These are phyloP conservation scores for Aphelocoma californica DNA, from an alignment of 2,797 vertebrate species.

Conservation along the genomic window DNA sequence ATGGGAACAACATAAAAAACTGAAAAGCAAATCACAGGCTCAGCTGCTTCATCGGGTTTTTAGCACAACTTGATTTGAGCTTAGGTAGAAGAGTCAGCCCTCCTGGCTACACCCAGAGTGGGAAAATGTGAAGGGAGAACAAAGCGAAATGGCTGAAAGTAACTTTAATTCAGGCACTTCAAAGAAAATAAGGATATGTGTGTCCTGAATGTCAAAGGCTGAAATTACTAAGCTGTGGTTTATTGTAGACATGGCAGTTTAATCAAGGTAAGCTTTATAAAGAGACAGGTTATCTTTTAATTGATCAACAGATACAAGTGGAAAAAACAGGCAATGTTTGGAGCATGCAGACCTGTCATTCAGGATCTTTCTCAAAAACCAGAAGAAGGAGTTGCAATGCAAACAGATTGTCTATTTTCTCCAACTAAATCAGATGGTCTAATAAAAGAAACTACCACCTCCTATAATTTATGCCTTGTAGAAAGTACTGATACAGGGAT, in stretches of 20 bases:
- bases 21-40: not conserved
- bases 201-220: not conserved
- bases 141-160: not conserved
- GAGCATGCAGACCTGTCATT: not conserved
- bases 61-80: not conserved
- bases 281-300: conserved; percentile 3
- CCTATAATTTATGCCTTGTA: not conserved
- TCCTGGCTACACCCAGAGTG: not conserved
- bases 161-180: not conserved
- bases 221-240: not conserved
- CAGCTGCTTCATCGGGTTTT: not conserved
- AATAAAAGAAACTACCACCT: conserved; percentile 10
- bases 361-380: not conserved
- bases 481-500: not conserved
- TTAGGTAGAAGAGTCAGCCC: conserved; percentile 20
- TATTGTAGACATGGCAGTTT: not conserved
- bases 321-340: not conserved
- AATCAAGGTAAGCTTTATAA: conserved; percentile 1
- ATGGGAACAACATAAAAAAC: not conserved
- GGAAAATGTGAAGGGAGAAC: not conserved
- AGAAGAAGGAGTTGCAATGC: not conserved
- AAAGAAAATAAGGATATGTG: not conserved
- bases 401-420: not conserved
- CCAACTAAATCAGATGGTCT: not conserved
- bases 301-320: not conserved